These are phyloP conservation scores for Leptopilina myrica DNA, from an alignment of 2,888 invertebrate species.

Conservation along the genomic window DNA sequence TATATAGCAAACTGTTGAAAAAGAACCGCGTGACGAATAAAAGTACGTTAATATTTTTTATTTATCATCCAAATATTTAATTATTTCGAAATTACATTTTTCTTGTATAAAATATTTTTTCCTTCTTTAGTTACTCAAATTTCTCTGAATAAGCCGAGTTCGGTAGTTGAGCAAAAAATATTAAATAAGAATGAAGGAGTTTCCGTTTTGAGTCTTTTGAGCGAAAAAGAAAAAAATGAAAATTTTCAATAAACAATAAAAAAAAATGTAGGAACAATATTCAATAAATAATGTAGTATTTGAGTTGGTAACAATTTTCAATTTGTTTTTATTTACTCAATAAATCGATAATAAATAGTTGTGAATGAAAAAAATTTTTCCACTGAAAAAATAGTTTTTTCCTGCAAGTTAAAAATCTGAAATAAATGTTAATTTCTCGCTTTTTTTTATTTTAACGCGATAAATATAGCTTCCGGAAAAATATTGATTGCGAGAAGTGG, in stretches of 20 bases:
- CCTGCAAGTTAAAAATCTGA: no score
- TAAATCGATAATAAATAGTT: no score
- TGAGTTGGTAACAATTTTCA: no score
- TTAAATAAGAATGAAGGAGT: not conserved
- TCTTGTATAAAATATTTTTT: not conserved
- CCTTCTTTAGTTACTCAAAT: not conserved
- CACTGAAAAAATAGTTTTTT: no score
- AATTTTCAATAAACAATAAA: not conserved
- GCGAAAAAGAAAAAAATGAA: not conserved
- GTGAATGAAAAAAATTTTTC: no score
- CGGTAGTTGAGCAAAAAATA: not conserved
- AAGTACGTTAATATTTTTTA: slow-evolving; percentile 1
- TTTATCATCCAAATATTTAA: not conserved
- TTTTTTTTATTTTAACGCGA: not conserved
- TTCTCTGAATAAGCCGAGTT: not conserved
- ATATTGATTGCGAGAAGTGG: not conserved
- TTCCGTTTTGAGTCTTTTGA: not conserved
- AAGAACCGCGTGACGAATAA: not conserved
- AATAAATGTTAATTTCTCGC: no score
- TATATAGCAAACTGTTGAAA: not conserved
- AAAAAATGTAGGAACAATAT: not conserved
- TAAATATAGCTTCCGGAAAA: not conserved
- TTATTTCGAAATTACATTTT: not conserved
- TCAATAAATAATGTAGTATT: not conserved
- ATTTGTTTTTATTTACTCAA: no score